These are phyloP conservation scores for Sarcophaga peregrina DNA, from an alignment of 1,140 invertebrate species.

Conservation along the genomic window DNA sequence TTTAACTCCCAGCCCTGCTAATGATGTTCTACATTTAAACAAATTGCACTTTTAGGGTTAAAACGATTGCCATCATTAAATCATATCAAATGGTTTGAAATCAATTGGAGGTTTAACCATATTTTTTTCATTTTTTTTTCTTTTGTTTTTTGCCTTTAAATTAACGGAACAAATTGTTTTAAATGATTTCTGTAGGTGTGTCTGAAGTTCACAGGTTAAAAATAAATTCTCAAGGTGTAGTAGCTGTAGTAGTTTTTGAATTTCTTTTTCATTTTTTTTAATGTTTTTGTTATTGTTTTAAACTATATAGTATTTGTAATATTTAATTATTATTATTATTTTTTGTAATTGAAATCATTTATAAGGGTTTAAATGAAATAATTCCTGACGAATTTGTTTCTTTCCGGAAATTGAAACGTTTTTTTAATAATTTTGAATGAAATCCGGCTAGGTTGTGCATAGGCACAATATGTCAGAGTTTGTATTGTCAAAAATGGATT, in stretches of 20 bases:
- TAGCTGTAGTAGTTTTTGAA: neutral
- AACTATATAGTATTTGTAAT: too few relatives aligned
- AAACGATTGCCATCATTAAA: constrained; percentile 8
- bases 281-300: too few relatives aligned
- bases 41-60: constrained; percentile 16
- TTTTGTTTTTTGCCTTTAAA: neutral
- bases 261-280: neutral
- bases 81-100: neutral
- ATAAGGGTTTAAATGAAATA: too few relatives aligned
- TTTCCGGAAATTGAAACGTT: too few relatives aligned
- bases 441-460: too few relatives aligned
- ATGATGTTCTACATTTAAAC: constrained; percentile 12
- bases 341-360: too few relatives aligned
- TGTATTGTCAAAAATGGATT: too few relatives aligned
- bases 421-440: too few relatives aligned
- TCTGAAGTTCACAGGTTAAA: constrained; percentile 24
- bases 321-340: too few relatives aligned
- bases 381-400: too few relatives aligned
- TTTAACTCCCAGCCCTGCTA: neutral
- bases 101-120: neutral
- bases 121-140: neutral
- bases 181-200: constrained; percentile 21
- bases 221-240: constrained; percentile 5
- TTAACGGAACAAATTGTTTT: constrained; percentile 8
- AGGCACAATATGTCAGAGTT: too few relatives aligned